Base-by-base conservation (phyloP, 2,797 vertebrate species). In the Danio choprae region DNA sequence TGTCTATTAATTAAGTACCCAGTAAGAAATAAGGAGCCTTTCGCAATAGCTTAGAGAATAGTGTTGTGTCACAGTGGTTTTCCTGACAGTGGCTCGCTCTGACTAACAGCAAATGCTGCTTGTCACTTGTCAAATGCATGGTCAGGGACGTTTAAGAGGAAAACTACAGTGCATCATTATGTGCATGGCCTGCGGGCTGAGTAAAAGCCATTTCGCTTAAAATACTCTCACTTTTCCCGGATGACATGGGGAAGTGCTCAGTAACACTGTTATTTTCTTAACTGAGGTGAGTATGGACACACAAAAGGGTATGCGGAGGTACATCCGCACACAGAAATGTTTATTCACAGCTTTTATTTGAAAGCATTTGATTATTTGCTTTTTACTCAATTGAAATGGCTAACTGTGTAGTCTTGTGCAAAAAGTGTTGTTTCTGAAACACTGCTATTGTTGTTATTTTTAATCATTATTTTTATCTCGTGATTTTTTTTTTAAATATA, bases 171-270 rank as follows among this genome's bases (percentile, higher is more conserved):
- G 40, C 43, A 43, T 63, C 48, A 43, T 79, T 75, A 53, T 77
- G 68, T 56, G 48, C 71, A 63, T 44, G 18, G 83, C 68, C 72
- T 74, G 56, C 44, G 53, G 22, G 56, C 80, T 22, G 80, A 46
- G 38, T 62, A 77, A 84, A 48, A 63, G 76, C 86, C 22, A 43
- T 89, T 89, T 82, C 82, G 86, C 83, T 85, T 81, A 83, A 82
- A 73, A 58, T 77, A 22, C 82, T 70, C 65, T 77, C 82, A 89
- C 86, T 87, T 83, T 77, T 72, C 68, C 82, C 63, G 77, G 78
- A 76, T 82, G 82, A 84, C 81, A 85, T 44, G 16, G 43, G 20
- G 46, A 86, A 80, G 38, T 70, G 72, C 56, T 79, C 36, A 2
- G 56, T 71, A 71, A 79, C n/a, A 44, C 72, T 63, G 74, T 77